A percentile compares a stretch with the other conserved stretches of the same genome.
Conservation (phyloP, 1,140 invertebrate genomes). For the Chironomus tepperi region DNA sequence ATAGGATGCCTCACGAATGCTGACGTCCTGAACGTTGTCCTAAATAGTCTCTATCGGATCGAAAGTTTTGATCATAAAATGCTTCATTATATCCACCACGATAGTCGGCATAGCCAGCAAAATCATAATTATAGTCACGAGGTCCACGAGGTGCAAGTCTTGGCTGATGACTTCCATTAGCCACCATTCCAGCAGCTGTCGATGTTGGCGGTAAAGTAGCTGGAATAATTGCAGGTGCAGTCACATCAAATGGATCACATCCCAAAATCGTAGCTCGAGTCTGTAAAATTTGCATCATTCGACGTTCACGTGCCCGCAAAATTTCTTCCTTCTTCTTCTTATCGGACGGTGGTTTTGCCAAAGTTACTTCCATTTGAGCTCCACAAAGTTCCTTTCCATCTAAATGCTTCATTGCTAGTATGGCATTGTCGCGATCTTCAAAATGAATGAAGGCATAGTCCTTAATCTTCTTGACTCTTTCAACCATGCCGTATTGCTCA, state of each 20-base stretch:
- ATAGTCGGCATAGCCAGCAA: no score
- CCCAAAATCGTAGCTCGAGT: slow-evolving; percentile 54
- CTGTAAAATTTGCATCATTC: slow-evolving; percentile 90
- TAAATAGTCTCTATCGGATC: slow-evolving; percentile 71
- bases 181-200: slow-evolving; percentile 94
- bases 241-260: slow-evolving; percentile 31
- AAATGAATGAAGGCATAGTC: slow-evolving; percentile 99
- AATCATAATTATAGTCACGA: no score
- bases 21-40: slow-evolving; percentile 51
- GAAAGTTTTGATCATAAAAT: slow-evolving; percentile 91
- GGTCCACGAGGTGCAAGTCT: slow-evolving; percentile 92
- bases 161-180: no score
- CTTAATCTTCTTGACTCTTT: slow-evolving; percentile 97
- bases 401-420: slow-evolving; percentile 88
- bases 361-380: slow-evolving; percentile 77
- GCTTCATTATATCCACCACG: slow-evolving; percentile 87
- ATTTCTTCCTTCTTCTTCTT: slow-evolving; percentile 98
- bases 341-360: slow-evolving; percentile 96
- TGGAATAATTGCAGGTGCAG: slow-evolving; percentile 45
- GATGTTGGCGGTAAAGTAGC: no score
- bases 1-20: slow-evolving; percentile 63
- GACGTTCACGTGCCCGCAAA: slow-evolving; percentile 76
- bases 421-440: slow-evolving; percentile 91
- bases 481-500: slow-evolving; percentile 87
- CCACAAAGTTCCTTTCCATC: slow-evolving; percentile 88